Evolutionary conservation across 2,888 invertebrate species (phyloP).

Genomic region (Toxonevra muliebris): DNA sequence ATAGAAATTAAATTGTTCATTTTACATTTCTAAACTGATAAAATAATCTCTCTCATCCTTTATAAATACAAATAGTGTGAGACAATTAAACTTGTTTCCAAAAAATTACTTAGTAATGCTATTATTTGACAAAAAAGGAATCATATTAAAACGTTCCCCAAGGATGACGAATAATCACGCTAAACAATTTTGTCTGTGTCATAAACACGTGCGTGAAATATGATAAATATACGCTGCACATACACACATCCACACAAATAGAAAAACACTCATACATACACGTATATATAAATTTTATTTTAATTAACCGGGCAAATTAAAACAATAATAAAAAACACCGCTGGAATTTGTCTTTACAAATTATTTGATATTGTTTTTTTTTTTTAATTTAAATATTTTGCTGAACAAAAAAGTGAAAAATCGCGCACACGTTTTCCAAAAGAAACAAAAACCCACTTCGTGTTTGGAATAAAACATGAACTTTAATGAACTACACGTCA

Average conservation of each 20-base stretch:
- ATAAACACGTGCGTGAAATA: slow-evolving; percentile 29
- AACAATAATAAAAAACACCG: slow-evolving; percentile 10
- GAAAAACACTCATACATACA: background rate
- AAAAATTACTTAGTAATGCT: slow-evolving; percentile 13
- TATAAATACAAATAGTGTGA: too few species aligned
- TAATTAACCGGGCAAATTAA: slow-evolving; percentile 28
- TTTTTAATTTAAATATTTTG: slow-evolving; percentile 3
- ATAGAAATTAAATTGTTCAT: too few species aligned
- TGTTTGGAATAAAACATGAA: too few species aligned
- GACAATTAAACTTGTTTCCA: too few species aligned
- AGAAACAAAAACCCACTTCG: too few species aligned
- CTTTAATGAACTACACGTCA: too few species aligned
- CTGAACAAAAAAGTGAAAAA: too few species aligned
- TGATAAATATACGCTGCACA: slow-evolving; percentile 3
- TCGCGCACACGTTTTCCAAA: too few species aligned
- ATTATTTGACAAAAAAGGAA: background rate
- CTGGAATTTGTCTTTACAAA: slow-evolving; percentile 19
- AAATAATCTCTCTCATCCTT: too few species aligned
- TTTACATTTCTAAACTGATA: too few species aligned
- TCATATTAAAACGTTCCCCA: slow-evolving; percentile 4
- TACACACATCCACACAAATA: background rate
- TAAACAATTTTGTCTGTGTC: slow-evolving; percentile 7
- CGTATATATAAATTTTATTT: slow-evolving; percentile 11
- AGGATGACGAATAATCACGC: background rate
- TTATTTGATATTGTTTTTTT: background rate